Evolutionary conservation across 1,140 invertebrate species (phyloP).

Genomic region (Halesus radiatus): DNA sequence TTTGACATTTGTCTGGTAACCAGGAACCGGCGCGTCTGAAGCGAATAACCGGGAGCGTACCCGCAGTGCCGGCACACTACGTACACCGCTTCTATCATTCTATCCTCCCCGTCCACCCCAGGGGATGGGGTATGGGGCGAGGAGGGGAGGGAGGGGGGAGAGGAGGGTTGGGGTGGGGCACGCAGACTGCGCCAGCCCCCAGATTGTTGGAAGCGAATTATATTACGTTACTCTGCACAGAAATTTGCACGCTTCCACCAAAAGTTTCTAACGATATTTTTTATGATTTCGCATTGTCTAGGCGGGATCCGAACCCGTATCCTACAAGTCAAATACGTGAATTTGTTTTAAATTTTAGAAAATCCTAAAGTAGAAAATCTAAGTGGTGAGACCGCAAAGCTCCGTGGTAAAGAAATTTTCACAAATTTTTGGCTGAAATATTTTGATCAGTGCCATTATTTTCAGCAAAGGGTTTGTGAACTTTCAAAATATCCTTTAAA

Average conservation of each 20-base stretch:
- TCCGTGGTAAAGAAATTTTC: too few species aligned
- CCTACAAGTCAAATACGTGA: too few species aligned
- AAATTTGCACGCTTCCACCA: neutral
- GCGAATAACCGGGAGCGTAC: constrained; percentile 2
- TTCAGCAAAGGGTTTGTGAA: too few species aligned
- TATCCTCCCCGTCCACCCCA: neutral
- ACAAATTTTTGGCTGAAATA: too few species aligned
- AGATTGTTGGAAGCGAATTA: constrained; percentile 18
- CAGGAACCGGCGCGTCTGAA: constrained; percentile 5
- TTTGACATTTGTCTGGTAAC: neutral
- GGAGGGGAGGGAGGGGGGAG: too few species aligned
- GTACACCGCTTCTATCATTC: neutral
- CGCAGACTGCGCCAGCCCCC: constrained; percentile 23
- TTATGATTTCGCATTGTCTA: too few species aligned
- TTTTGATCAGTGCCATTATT: too few species aligned
- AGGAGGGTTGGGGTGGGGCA: neutral
- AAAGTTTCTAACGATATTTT: neutral
- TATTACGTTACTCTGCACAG: constrained; percentile 7
- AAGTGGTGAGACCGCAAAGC: too few species aligned
- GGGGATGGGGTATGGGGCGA: neutral
- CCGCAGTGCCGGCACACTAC: neutral
- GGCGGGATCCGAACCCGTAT: too few species aligned
- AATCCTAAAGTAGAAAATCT: too few species aligned
- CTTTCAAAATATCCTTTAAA: too few species aligned
- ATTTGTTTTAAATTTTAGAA: too few species aligned